Evolutionary conservation across 2,888 invertebrate species (phyloP), one percentile per base, ranked within the genome.

Genomic region (Antitype chi): DNA sequence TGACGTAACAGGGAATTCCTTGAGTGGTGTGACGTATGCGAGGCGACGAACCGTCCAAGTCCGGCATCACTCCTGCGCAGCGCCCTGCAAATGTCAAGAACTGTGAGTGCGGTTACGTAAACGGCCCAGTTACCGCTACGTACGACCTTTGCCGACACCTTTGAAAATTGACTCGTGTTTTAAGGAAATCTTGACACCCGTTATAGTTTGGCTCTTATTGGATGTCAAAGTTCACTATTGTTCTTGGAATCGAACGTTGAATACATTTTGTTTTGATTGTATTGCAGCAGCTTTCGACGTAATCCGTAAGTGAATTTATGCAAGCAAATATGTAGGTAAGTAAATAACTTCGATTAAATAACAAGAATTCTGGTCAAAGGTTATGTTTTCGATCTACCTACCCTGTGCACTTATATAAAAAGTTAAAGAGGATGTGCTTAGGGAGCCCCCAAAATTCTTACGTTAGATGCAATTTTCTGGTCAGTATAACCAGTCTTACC

Each of bases 1-100:
- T 93, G 93, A 94, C 93, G 93, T 92, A 94, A 94, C 85, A 92
- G 94, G 95, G 93, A 95, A 94, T 94, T 93, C 94, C 93, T 94
- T 88, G 87, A 88, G 86, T 80, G 81, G 70, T 70, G 79, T 93
- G 93, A 93, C 93, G 93, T 91, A 81, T 84, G 70, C 80, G 81
- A 83, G 59, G 68, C 86, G 82, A 74, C 86, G 79, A 76, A 59
- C 55, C 75, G 73, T 67, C 75, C 78, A 81, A 81, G 80, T 86
- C 85, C 87, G 85, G 86, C 81, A 85, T 81, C 85, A 89, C 89
- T 90, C 90, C 91, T 86, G 91, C 90, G 88, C 89, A 74, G 87
- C 89, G 92, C 93, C 94, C 92, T 92, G 90, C 90, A 95, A 95
- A 95, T 95, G 94, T 78, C 78, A 78, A 78, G 82, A 78, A 66